Percentiles rank a stretch among this genome's conserved stretches.
These are phyloP conservation scores for Trimorus sp. DNA, from an alignment of 2,888 invertebrate genomes.

Conservation along the genomic window DNA sequence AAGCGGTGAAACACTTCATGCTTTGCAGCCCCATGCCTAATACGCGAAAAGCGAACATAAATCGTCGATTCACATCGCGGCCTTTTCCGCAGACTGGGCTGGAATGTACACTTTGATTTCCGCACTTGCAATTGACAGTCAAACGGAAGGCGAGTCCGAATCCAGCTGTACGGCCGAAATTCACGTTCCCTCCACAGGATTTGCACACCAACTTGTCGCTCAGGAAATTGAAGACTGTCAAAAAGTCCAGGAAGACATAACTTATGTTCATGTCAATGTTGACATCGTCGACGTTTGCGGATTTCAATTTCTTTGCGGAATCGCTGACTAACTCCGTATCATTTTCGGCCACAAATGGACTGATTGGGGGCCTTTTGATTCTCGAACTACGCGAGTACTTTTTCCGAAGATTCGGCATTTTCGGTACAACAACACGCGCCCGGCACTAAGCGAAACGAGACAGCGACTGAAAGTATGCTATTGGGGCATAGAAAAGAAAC, in stretches of 20 bases:
- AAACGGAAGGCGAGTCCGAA: neutral
- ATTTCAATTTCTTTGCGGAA: neutral
- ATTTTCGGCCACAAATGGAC: neutral
- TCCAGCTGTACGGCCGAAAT: neutral
- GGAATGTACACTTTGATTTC: neutral
- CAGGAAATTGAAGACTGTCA: neutral
- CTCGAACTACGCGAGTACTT: neutral
- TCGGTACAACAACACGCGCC: neutral
- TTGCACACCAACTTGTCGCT: slow-evolving; percentile 4
- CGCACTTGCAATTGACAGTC: neutral
- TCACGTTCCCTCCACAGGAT: neutral
- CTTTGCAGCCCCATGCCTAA: slow-evolving; percentile 15
- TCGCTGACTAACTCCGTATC: neutral
- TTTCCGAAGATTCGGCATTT: neutral
- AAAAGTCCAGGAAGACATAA: neutral
- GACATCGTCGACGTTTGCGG: neutral
- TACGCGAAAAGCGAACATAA: slow-evolving; percentile 15
- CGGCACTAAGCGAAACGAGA: too few relatives aligned
- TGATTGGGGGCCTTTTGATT: neutral
- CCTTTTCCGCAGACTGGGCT: neutral
- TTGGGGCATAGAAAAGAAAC: too few relatives aligned
- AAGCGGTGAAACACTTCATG: slow-evolving; percentile 3
- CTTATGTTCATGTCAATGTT: neutral
- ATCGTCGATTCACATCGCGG: slow-evolving; percentile 9
- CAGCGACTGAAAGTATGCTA: too few relatives aligned